Base-by-base conservation (phyloP, 2,113 vertebrate species). In the Mugil cephalus region DNA sequence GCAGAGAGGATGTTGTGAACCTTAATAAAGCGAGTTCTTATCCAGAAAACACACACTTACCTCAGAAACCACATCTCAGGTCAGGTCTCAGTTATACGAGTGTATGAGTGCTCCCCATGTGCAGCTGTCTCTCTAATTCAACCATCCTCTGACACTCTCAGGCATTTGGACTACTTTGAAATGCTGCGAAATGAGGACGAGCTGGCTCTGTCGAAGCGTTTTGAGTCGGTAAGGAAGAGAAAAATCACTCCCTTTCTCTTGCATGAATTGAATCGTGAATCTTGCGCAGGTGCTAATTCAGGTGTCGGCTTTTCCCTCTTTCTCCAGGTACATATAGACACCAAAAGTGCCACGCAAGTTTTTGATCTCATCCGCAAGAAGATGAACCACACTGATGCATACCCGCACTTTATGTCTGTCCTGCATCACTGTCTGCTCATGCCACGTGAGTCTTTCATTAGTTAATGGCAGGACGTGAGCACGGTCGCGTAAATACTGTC, bases 161-260 rank as follows among this genome's bases (percentile, higher is more conserved):
- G 98, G 87, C 98, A 99, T 91, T 96, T 99, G 93, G 96, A 99
- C 89, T 99, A 97, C 87, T 99, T 99, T 10, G 98, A 99, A 92
- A 99, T 99, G 95, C 95, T 99, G 78, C 94, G 98, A 90, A 99
- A 99, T 77, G 98, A 99, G 78, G 98, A 99, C 19, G 98, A 99
- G 85, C 91, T 98, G 92, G 95, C 96, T 91, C 93, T 99, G 94
- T 96, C 97, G 51, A 98, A 96, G 93, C 95, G 97, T 60, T 99
- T 98, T 74, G 98, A 99, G 79, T 90, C 96, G 94, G 98, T 98
- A 87, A 0, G 59, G n/a, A 39, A 17, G 30, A 24, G 3, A 42
- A 43, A 3, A 30, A 19, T 88, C n/a, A 9, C 11, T 62, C 30
- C 13, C 6, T 12, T 4, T 1, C 11, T 46, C 13, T 4, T 48